A percentile compares a stretch with the other conserved stretches of the same genome.
Conservation (phyloP, 2,797 vertebrate species). For the Distichodus sexfasciatus region DNA sequence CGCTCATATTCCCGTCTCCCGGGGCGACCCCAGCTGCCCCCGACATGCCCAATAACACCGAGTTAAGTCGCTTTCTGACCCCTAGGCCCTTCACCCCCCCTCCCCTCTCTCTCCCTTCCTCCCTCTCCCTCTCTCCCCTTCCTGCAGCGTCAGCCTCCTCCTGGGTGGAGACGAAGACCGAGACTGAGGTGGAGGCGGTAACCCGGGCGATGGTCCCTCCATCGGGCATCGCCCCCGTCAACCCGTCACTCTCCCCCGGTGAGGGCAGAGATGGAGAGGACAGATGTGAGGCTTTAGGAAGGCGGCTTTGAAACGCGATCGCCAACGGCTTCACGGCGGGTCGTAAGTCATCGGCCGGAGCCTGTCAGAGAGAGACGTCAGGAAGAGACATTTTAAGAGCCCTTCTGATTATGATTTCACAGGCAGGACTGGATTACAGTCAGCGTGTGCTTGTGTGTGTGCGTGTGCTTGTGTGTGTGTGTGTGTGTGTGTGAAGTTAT, state of each 20-base stretch:
- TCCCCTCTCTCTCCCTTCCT: neutral
- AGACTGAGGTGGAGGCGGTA: conserved; percentile 14
- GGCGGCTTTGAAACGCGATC: conserved; percentile 35
- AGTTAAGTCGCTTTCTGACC: conserved; percentile 36
- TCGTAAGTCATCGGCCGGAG: conserved; percentile 23
- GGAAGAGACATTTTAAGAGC: too few species aligned
- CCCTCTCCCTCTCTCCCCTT: too few species aligned
- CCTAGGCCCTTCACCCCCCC: conserved; percentile 23
- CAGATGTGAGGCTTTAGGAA: conserved; percentile 41
- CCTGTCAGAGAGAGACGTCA: too few species aligned
- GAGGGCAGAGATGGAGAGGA: conserved; percentile 30
- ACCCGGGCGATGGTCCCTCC: neutral
- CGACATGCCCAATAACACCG: conserved; percentile 38
- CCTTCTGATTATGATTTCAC: conserved; percentile 73
- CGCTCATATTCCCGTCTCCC: conserved; percentile 7
- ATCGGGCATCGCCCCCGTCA: too few species aligned
- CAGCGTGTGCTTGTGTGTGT: conserved; percentile 69
- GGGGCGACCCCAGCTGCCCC: conserved; percentile 21
- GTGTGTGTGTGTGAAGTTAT: conserved; percentile 9
- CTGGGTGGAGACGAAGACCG: too few species aligned
- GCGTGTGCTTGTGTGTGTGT: conserved; percentile 14
- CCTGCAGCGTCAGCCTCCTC: too few species aligned
- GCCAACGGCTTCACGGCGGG: neutral
- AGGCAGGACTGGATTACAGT: conserved; percentile 80
- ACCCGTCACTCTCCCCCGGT: too few species aligned